Evolutionary conservation across 2,113 vertebrate species (phyloP).

Genomic region (Genyomyrus donnyi): DNA sequence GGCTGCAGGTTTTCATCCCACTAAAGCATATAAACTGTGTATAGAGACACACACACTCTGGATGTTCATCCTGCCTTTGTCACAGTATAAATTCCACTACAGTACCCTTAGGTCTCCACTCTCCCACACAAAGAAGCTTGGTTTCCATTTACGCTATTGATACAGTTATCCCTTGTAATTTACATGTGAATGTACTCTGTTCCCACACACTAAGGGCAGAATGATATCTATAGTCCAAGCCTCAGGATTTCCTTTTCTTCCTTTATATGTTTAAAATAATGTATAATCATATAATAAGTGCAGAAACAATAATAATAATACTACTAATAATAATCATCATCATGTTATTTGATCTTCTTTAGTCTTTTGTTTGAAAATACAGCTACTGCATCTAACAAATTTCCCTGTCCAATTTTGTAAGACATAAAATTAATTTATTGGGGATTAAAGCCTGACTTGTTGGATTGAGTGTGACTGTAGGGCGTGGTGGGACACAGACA

Average conservation of each 20-base stretch:
- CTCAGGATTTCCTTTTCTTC: not conserved
- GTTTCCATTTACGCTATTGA: not conserved
- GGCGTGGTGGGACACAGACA: not conserved
- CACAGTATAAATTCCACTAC: not conserved
- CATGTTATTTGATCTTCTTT: not conserved
- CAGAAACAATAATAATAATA: not conserved
- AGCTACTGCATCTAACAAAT: not conserved
- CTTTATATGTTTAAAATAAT: not conserved
- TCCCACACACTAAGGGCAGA: not conserved
- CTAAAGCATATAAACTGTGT: not conserved
- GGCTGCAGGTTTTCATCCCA: not conserved
- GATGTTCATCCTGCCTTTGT: not conserved
- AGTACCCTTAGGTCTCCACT: not conserved
- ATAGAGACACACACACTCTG: not conserved
- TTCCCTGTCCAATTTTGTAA: not conserved
- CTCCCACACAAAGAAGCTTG: not conserved
- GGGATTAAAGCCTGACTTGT: not conserved
- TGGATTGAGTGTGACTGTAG: not conserved
- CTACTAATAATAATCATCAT: not conserved
- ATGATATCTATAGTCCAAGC: not conserved
- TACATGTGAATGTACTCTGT: not conserved
- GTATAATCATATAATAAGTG: not conserved
- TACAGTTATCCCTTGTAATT: constrained; percentile 1
- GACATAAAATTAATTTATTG: not conserved
- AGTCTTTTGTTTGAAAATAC: not conserved